Base-by-base conservation (phyloP, 2,113 vertebrate species). In the Jacana jacana region DNA sequence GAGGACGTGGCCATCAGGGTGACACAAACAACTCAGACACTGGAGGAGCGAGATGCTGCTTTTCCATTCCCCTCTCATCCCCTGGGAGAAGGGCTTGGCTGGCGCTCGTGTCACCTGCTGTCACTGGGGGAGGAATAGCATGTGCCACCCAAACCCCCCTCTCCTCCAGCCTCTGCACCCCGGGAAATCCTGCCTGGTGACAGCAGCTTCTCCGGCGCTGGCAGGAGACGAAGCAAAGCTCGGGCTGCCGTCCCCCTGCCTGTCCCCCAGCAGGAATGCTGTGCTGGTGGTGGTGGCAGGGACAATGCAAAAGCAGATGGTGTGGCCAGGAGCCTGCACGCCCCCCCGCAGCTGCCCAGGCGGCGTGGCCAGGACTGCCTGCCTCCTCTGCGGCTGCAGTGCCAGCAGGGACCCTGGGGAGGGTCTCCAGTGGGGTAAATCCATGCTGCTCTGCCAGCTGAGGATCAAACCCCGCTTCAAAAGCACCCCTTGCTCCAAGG, bases 371-470 rank as follows among this genome's bases (percentile, higher is more conserved):
- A 5, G 61, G 28, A 27, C 7, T 13, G 10, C 46, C 66, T 30
- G 31, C 35, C 5, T 22, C 72, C n/a, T 48, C 69, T 72, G 40
- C 27, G 2, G 1, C 17, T 11, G 0, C 75, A 2, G 40, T 3
- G 44, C 52, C 76, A 39, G 52, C 1, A 0, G 7, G 61, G 28
- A 39, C 25, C 55, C 31, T 3, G 27, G 35, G 54, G 40, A 76
- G 39, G 42, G 30, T 51, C 63, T 51, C 44, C 1, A 1, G 7
- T 2, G 14, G 28, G n/a, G 9, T 2, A 51, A 64, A 75, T n/a
- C 79, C 6, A 0, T 1, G 37, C 58, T 6, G 66, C 39, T 44
- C 20, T 2, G 0, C 12, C 0, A 0, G 68, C 17, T 23, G 75
- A 80, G 71, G 63, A 22, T 12, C 2, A 1, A 5, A 42, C 0